Conservation (phyloP, 2,797 vertebrate genomes). For the Hafferia zeledoni region DNA sequence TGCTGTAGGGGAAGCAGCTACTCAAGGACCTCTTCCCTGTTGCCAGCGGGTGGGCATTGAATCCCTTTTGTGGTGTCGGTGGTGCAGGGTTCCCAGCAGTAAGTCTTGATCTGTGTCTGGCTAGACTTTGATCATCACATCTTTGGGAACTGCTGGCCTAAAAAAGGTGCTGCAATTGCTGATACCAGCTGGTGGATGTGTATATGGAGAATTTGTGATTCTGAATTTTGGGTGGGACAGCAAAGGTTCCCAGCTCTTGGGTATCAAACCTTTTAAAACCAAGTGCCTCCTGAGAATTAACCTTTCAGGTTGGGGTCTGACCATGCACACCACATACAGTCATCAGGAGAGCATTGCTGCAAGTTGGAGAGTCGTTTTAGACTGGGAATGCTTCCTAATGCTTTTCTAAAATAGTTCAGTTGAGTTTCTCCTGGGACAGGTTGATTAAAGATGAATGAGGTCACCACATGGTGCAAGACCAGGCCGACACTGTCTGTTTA, state of each 20-base stretch:
- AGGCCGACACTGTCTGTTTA: not conserved
- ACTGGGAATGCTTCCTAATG: not conserved
- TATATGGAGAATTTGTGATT: not conserved
- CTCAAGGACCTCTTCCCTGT: not conserved
- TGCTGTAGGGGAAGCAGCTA: not conserved
- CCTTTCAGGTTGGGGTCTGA: not conserved
- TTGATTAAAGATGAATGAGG: not conserved
- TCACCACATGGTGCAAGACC: not conserved
- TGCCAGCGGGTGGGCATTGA: not conserved
- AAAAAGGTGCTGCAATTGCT: not conserved
- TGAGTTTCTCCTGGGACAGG: not conserved
- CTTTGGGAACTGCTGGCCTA: not conserved
- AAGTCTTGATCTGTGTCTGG: not conserved
- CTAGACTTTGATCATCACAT: not conserved
- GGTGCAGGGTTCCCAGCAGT: not conserved
- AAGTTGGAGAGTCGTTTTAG: not conserved
- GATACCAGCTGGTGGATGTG: not conserved
- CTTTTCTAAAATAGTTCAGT: not conserved
- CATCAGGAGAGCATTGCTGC: not conserved
- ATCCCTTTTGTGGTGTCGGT: not conserved
- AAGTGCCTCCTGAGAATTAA: not conserved
- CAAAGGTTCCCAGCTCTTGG: not conserved
- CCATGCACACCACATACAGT: accelerated
- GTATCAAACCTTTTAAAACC: not conserved
- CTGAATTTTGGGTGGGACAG: not conserved